A percentile compares a stretch with the other conserved stretches of the same genome.
These are phyloP conservation scores for Lottia gigantea DNA, from an alignment of 2,888 invertebrate genomes.

Conservation along the genomic window DNA sequence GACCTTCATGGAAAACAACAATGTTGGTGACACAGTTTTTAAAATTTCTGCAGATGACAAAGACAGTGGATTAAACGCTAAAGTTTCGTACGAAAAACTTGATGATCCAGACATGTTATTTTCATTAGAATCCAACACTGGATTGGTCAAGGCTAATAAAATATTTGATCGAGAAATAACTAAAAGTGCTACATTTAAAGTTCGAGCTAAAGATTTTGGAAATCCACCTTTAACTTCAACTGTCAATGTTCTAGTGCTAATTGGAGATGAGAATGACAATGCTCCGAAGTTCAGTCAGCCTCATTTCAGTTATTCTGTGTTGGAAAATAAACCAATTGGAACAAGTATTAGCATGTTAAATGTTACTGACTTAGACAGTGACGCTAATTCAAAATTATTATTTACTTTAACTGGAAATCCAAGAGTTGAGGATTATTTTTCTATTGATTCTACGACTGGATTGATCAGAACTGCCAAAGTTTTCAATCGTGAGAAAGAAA, in stretches of 20 bases:
- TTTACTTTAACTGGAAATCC: conserved; percentile 17
- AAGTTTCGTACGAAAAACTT: conserved; percentile 34
- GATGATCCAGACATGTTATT: conserved; percentile 31
- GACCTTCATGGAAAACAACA: conserved; percentile 34
- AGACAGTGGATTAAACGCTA: conserved; percentile 39
- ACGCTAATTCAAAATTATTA: conserved; percentile 84
- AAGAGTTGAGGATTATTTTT: conserved; percentile 23
- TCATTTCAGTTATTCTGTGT: conserved; percentile 83
- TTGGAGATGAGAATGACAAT: conserved; percentile 43
- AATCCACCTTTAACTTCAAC: conserved; percentile 22
- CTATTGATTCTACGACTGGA: conserved; percentile 33
- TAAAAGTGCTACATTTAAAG: conserved; percentile 25
- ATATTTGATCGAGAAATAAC: conserved; percentile 45
- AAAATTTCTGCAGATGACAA: conserved; percentile 41
- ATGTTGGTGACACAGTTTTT: conserved; percentile 30
- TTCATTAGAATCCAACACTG: conserved; percentile 35
- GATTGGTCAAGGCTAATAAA: conserved; percentile 38
- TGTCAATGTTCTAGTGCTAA: conserved; percentile 33
- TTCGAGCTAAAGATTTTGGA: conserved; percentile 30
- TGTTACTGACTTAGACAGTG: conserved; percentile 91
- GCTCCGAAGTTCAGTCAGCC: conserved; percentile 27
- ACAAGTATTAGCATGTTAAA: conserved; percentile 88
- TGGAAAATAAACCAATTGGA: conserved; percentile 89
- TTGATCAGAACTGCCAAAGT: conserved; percentile 25
- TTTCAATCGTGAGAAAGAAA: conserved; percentile 29